phyloP scores from a whole-genome alignment of 2,113 vertebrate genomes.

The Dinomys branickii region DNA sequence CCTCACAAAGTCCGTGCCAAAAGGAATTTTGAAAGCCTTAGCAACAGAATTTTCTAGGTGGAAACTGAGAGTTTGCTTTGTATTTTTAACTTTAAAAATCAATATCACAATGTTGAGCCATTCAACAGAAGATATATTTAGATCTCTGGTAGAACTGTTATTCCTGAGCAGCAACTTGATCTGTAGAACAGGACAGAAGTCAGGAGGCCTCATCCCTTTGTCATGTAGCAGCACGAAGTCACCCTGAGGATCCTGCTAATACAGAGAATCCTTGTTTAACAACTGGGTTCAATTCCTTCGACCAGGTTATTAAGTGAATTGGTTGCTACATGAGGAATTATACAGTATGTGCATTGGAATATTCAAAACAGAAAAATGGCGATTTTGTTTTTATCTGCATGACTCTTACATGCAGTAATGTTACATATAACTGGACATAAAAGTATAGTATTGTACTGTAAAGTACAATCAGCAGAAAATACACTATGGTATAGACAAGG shows the following conservation, averaged over 20 bases:
- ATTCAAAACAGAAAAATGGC: not conserved
- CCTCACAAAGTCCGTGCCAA: not conserved
- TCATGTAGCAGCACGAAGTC: not conserved
- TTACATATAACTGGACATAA: not conserved
- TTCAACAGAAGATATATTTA: conserved; percentile 55
- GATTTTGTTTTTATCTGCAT: not conserved
- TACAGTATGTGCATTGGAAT: not conserved
- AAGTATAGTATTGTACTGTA: not conserved
- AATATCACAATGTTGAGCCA: not conserved
- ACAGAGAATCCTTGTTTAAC: not conserved
- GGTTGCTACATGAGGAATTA: not conserved
- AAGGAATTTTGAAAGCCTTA: conserved; percentile 22
- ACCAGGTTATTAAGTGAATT: not conserved
- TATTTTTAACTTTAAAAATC: conserved; percentile 70
- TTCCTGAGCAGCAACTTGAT: not conserved
- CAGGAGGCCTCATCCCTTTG: not conserved
- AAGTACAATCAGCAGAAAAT: not conserved
- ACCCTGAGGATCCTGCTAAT: not conserved
- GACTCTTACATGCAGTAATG: not conserved
- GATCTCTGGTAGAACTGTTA: not conserved
- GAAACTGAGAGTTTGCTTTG: conserved; percentile 3
- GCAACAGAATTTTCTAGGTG: conserved; percentile 26
- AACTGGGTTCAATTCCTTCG: not conserved
- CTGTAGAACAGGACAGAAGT: not conserved
- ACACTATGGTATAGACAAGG: not conserved